Evolutionary conservation across 2,113 vertebrate genomes (phyloP), one percentile per base, ranked within the genome.

Genomic region (Pipra filicauda): DNA sequence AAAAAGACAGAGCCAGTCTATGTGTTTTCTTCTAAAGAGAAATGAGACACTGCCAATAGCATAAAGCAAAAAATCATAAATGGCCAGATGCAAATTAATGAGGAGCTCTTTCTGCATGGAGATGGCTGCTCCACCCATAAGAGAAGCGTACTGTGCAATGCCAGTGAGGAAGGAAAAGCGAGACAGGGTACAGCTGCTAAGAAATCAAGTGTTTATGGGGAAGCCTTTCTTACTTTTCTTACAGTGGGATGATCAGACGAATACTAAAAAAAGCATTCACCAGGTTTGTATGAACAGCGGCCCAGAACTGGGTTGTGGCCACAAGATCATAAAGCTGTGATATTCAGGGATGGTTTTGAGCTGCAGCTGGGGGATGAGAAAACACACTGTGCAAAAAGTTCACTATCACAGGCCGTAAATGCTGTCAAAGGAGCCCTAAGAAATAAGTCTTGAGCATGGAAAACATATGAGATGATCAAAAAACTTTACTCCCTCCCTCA

Each of bases 181-280:
- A 88, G 67, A n/a, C 78, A 95, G 85, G 57, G 54, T 35, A 65
- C 16, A 86, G 93, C 80, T 94, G 86, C 75, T 86, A 82, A 58
- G 67, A 83, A 93, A 96, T 94, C 23, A 89, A 87, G 91, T 88
- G 91, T 96, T 92, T 82, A 95, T 82, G 73, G 58, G 18, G 54
- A 89, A 79, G n/a, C 9, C 28, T 91, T 79, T 85, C 23, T 64
- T 82, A 37, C 33, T 54, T 84, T 81, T 76, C 28, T 14, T 72
- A 35, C 19, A 59, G 51, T 52, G 37, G 58, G 22, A 30, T 3
- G 9, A 67, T 67, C 81, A 66, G 62, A 87, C 26, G 17, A 77
- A 71, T 39, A 28, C 33, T 52, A 43, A 51, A 62, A 70, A 85
- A 74, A 80, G 3, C 24, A 41, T 33, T 39, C 69, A 75, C 9